A percentile compares a stretch with the other conserved stretches of the same genome.
Conservation (phyloP, 2,113 vertebrate genomes). For the Sialia sialis region DNA sequence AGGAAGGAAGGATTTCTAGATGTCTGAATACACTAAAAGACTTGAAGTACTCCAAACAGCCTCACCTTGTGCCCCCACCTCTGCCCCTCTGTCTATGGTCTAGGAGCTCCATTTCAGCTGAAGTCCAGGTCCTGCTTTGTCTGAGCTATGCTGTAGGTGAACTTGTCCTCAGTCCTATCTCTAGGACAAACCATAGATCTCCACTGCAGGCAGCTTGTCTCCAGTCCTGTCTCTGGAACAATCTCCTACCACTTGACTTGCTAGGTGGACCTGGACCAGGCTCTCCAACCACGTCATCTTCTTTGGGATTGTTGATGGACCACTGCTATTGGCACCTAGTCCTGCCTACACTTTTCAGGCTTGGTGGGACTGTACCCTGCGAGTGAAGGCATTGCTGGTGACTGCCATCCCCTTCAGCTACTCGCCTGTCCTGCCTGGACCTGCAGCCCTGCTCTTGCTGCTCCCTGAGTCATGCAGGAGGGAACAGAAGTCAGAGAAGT, state of each 20-base stretch:
- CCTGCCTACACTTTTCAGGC: background rate
- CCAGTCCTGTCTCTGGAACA: background rate
- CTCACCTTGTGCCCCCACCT: background rate
- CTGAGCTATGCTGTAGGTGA: background rate
- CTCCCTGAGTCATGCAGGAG: background rate
- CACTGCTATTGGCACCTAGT: background rate
- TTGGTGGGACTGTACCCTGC: background rate
- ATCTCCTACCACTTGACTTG: accelerated
- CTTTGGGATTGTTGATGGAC: background rate
- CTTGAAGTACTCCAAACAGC: background rate
- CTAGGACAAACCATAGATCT: background rate
- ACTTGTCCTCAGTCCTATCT: background rate
- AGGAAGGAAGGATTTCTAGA: background rate
- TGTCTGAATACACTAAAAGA: background rate
- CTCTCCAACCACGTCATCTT: background rate
- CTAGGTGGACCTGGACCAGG: background rate
- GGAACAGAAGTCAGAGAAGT: background rate
- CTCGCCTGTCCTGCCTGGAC: background rate
- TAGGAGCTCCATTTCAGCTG: background rate
- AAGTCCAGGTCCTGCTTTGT: background rate
- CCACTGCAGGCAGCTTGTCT: background rate
- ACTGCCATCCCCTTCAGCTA: background rate
- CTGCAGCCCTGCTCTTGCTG: background rate
- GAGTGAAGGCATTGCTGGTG: background rate
- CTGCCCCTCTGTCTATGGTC: background rate